phyloP scores from a whole-genome alignment of 2,888 invertebrate genomes.

The Apoda limacodes region DNA sequence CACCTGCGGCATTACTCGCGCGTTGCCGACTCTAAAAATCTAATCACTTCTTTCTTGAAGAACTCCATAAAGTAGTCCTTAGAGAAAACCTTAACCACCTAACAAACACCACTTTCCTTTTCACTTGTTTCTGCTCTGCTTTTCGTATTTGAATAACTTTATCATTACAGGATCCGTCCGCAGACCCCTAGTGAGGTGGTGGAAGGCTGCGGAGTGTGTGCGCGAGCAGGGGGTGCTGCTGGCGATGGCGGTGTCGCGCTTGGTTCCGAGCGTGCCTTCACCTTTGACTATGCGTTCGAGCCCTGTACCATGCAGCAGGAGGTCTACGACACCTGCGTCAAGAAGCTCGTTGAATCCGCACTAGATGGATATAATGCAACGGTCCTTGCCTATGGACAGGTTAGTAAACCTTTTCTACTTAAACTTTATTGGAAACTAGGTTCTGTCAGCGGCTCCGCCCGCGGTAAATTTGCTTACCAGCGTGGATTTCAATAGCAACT shows the following conservation, averaged over 20 bases:
- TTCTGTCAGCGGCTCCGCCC: too few relatives aligned
- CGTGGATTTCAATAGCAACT: too few relatives aligned
- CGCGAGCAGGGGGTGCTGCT: constrained; percentile 87
- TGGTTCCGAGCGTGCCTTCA: constrained; percentile 94
- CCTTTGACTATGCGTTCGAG: constrained; percentile 97
- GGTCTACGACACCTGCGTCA: constrained; percentile 88
- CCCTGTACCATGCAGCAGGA: constrained; percentile 77
- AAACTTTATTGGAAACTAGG: too few relatives aligned
- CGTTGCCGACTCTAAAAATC: too few relatives aligned
- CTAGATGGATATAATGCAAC: constrained; percentile 98
- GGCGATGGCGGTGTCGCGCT: constrained; percentile 93
- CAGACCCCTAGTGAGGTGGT: constrained; percentile 93
- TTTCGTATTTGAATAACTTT: not conserved
- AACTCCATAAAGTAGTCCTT: too few relatives aligned
- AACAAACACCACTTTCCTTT: too few relatives aligned
- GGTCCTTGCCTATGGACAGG: constrained; percentile 96
- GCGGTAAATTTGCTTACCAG: too few relatives aligned
- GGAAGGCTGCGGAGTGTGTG: constrained; percentile 95
- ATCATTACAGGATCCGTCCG: constrained; percentile 84
- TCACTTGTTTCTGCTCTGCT: not conserved
- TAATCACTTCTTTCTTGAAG: too few relatives aligned
- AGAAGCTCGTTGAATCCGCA: constrained; percentile 89
- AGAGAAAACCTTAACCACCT: too few relatives aligned
- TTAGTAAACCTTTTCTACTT: too few relatives aligned
- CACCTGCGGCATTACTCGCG: too few relatives aligned